Percentiles rank a stretch among this genome's conserved stretches.
These are phyloP conservation scores for Pachycephus smyrnensis DNA, from an alignment of 2,888 invertebrate species.

Conservation along the genomic window DNA sequence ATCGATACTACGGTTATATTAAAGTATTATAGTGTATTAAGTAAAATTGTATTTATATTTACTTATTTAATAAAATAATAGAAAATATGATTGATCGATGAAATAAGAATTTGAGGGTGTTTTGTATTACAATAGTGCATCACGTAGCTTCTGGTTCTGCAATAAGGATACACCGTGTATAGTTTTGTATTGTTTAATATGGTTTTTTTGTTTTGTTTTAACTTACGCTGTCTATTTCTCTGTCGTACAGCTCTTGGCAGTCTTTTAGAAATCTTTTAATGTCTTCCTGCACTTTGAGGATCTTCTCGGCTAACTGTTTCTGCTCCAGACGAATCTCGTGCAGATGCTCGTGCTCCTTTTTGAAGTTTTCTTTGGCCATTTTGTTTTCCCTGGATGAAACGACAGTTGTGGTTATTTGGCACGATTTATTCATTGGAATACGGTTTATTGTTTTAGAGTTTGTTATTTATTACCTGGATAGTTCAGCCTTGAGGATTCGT, in stretches of 20 bases:
- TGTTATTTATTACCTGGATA: slow-evolving; percentile 28
- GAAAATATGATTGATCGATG: slow-evolving; percentile 13
- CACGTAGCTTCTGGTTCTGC: not conserved
- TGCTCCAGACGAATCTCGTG: slow-evolving; percentile 31
- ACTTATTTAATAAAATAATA: slow-evolving; percentile 12
- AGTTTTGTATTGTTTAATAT: not conserved
- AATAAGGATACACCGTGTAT: too few species aligned
- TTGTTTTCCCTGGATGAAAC: slow-evolving; percentile 35
- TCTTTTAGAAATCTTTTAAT: slow-evolving; percentile 24
- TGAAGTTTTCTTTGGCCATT: slow-evolving; percentile 22
- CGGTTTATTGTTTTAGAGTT: not conserved
- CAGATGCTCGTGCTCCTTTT: slow-evolving; percentile 22
- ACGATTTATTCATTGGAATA: not conserved
- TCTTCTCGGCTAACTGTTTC: slow-evolving; percentile 19
- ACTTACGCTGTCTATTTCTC: slow-evolving; percentile 37
- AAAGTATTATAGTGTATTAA: not conserved
- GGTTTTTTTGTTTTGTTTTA: not conserved
- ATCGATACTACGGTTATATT: slow-evolving; percentile 5
- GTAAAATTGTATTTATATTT: slow-evolving; percentile 13
- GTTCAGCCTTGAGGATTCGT: slow-evolving; percentile 25
- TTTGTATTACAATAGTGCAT: not conserved
- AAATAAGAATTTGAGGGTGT: not conserved
- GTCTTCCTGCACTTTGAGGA: slow-evolving; percentile 30
- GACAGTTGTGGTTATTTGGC: not conserved
- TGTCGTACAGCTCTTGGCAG: slow-evolving; percentile 40